Evolutionary conservation across 2,888 invertebrate species (phyloP), one percentile per base, ranked within the genome.

Genomic region (Epinotia ramella): DNA sequence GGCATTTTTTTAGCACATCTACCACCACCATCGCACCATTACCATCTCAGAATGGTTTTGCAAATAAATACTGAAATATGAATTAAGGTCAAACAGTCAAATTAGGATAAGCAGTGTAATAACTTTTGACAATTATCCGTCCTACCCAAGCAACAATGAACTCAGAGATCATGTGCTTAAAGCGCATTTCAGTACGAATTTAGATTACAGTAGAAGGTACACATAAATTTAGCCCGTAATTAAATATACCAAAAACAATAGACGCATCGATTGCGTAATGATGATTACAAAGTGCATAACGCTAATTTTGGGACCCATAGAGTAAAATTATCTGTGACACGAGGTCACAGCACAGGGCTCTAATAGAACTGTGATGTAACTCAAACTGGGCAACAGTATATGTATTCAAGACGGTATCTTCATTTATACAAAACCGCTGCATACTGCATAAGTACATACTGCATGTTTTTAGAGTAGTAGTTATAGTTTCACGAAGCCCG

Each of bases 171-270:
- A 46, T 46, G 0, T 3, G n/a, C n/a, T n/a, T n/a, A n/a, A n/a
- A n/a, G n/a, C n/a, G n/a, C n/a, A n/a, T n/a, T n/a, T n/a, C n/a
- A n/a, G n/a, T n/a, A n/a, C n/a, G 24, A 28, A 28, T 28, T 28
- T 28, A 28, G 24, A 28, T 28, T 2, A 28, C 24, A 28, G 24
- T 3, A 3, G 24, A 28, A 28, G 24, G 24, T 28, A 28, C 24
- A 20, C 18, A 11, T 56, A 2, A 44, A n/a, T 40, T 13, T 18
- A 57, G 7, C 0, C 57, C n/a, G 24, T 69, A 44, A 59, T 59
- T 69, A 60, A 44, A 69, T 12, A 59, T 69, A 69, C 44, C 12
- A 69, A 69, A 69, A 16, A 68, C 69, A 69, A 69, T 46, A 28
- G 69, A 60, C 60, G 13, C 24, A 69, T 46, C 40, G 24, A 24